A percentile compares a stretch with the other conserved stretches of the same genome.
Evolutionary conservation across 2,888 invertebrate species (phyloP).

Genomic region (Limnephilus auricula): DNA sequence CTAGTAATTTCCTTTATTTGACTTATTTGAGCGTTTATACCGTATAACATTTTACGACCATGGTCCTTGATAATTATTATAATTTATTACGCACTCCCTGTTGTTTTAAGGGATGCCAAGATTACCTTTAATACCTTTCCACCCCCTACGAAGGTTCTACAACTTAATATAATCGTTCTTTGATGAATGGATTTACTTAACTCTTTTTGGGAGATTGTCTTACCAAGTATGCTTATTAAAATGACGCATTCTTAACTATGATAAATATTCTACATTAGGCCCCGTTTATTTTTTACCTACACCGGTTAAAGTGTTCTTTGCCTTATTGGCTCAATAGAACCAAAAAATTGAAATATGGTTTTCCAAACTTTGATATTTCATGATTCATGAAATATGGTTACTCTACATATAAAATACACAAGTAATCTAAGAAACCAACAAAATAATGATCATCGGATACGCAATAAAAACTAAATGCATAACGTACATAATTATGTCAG

Average conservation of each 20-base stretch:
- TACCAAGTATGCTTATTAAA: not conserved
- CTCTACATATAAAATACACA: too few species aligned
- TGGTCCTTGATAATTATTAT: not conserved
- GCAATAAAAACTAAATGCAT: not conserved
- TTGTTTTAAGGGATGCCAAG: constrained; percentile 14
- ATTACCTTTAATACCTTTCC: not conserved
- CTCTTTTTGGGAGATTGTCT: not conserved
- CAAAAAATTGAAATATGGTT: too few species aligned
- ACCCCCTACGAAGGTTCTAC: not conserved
- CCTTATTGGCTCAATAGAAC: too few species aligned
- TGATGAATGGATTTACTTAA: not conserved
- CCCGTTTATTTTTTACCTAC: not conserved
- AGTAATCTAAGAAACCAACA: too few species aligned
- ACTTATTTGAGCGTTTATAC: not conserved
- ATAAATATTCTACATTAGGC: not conserved
- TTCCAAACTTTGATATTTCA: too few species aligned
- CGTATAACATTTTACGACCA: not conserved
- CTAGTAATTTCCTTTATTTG: constrained; percentile 5
- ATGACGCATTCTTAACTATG: not conserved
- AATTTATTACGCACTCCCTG: constrained; percentile 9
- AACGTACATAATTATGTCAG: not conserved
- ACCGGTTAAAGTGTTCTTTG: too few species aligned
- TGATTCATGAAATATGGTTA: too few species aligned
- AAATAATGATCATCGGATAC: too few species aligned
- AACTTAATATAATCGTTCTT: not conserved